These are phyloP conservation scores for Coenonympha glycerion DNA, from an alignment of 2,888 invertebrate genomes.

Conservation along the genomic window DNA sequence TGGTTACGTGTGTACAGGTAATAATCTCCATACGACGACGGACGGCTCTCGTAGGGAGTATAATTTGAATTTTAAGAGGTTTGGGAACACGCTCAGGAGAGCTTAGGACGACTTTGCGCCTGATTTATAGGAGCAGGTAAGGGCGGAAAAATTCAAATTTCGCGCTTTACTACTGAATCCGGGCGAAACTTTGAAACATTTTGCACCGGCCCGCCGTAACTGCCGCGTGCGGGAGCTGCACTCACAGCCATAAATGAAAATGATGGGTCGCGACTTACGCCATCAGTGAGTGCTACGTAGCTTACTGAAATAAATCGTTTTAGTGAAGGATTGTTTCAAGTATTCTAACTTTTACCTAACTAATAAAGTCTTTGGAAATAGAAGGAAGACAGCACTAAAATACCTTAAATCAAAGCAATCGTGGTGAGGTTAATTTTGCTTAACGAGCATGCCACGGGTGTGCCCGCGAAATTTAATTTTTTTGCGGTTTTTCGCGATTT, in stretches of 20 bases:
- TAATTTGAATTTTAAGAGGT: constrained; percentile 73
- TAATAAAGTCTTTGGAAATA: too few species aligned
- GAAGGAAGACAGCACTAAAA: too few species aligned
- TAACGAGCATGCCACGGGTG: too few species aligned
- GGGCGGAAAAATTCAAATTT: constrained; percentile 73
- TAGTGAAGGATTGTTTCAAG: too few species aligned
- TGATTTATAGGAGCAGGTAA: constrained; percentile 74
- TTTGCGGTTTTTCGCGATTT: too few species aligned
- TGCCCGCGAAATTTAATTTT: too few species aligned
- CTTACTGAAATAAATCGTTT: not conserved
- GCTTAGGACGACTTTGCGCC: constrained; percentile 66
- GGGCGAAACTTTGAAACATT: constrained; percentile 39
- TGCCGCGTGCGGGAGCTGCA: constrained; percentile 30
- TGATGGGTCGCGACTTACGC: constrained; percentile 8
- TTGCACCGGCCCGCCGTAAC: constrained; percentile 50
- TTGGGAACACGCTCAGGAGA: constrained; percentile 57
- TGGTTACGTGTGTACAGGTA: not conserved
- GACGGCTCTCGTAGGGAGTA: constrained; percentile 31
- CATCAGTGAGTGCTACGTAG: not conserved
- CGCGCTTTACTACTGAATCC: constrained; percentile 42
- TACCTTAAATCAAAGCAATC: too few species aligned
- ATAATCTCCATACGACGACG: constrained; percentile 26
- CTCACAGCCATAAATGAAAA: constrained; percentile 19
- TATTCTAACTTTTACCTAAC: too few species aligned
- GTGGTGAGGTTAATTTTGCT: too few species aligned